Conservation (phyloP, 2,113 vertebrate species). For the Atherinomorus stipes region DNA sequence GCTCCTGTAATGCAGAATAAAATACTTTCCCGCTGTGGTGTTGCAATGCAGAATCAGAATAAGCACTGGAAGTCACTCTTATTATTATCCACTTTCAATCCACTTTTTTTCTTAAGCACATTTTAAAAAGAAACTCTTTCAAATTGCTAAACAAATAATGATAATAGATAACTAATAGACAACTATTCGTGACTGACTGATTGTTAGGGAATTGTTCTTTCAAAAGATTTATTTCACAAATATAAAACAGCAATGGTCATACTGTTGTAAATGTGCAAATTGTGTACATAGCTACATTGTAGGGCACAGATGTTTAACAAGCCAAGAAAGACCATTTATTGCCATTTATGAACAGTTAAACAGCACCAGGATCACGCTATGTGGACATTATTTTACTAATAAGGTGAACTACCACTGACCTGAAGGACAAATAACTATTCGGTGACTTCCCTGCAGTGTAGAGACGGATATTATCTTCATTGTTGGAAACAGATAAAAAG, state of each 20-base stretch:
- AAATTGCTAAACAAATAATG: no score
- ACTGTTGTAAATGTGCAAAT: no score
- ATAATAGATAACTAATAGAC: no score
- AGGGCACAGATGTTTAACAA: no score
- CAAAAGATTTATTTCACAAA: neutral
- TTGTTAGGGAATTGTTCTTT: neutral
- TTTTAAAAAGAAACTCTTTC: no score
- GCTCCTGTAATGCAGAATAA: neutral
- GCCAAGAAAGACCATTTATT: no score
- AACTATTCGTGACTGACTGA: neutral
- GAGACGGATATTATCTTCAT: neutral
- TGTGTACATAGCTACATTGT: neutral
- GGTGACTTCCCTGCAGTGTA: neutral
- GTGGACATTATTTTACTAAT: neutral
- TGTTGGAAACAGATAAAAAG: neutral
- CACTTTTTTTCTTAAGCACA: no score
- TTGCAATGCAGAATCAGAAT: neutral
- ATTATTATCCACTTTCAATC: no score
- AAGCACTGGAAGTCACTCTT: slow-evolving; percentile 2
- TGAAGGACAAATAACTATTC: neutral
- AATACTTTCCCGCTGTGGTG: neutral
- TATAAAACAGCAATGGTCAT: neutral
- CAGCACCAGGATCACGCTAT: neutral
- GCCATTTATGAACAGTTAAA: neutral
- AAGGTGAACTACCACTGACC: neutral